Percentiles rank a stretch among this genome's conserved stretches.
These are phyloP conservation scores for Dendroctonus ponderosae DNA, from an alignment of 1,140 invertebrate genomes.

Conservation along the genomic window DNA sequence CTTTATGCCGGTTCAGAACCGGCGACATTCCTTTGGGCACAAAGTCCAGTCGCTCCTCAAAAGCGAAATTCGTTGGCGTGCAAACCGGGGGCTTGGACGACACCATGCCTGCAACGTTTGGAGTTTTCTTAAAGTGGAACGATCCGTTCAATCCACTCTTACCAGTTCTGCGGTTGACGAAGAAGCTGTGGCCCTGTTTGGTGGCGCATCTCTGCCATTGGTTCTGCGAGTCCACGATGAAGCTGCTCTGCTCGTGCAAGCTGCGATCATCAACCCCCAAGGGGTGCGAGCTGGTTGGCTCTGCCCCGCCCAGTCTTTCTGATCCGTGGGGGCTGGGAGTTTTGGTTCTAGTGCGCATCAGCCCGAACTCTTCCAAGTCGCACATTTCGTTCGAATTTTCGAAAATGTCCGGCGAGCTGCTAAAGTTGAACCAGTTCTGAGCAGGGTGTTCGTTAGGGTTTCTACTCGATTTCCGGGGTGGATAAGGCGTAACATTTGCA, in stretches of 20 bases:
- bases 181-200: conserved; percentile 33
- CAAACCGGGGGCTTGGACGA: conserved; percentile 34
- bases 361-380: not conserved
- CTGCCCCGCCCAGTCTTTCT: too few relatives aligned
- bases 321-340: not conserved
- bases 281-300: too few relatives aligned
- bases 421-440: too few relatives aligned
- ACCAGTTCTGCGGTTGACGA: conserved; percentile 42
- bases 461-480: too few relatives aligned
- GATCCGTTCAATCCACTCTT: not conserved
- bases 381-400: not conserved
- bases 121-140: not conserved
- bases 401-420: too few relatives aligned
- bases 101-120: conserved; percentile 36
- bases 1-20: conserved; percentile 39
- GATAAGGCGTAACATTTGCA: too few relatives aligned
- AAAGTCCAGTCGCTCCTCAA: conserved; percentile 45
- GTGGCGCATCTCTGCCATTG: conserved; percentile 35
- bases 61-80: conserved; percentile 33
- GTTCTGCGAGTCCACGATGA: conserved; percentile 24
- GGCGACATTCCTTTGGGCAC: conserved; percentile 52
- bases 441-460: too few relatives aligned
- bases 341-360: not conserved
- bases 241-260: conserved; percentile 8
- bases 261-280: too few relatives aligned